Evolutionary conservation across 2,797 vertebrate genomes (phyloP).

Genomic region (Hoplostethus mediterraneus): DNA sequence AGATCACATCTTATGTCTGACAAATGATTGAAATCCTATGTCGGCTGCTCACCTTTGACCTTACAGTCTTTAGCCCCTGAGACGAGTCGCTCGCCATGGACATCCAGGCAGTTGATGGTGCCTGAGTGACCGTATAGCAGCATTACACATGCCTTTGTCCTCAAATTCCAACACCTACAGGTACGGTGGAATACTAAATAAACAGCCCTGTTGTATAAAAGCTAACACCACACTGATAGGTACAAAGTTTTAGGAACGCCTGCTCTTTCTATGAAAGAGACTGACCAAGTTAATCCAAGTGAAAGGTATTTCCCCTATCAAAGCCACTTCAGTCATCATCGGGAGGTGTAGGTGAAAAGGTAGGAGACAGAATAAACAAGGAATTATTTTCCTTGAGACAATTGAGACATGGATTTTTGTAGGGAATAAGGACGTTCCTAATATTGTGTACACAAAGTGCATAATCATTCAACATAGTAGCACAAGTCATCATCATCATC

Average conservation of each 20-base stretch:
- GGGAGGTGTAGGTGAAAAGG: too few relatives aligned
- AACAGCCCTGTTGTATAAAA: constrained; percentile 6
- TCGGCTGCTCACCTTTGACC: constrained; percentile 86
- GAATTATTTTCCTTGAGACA: too few relatives aligned
- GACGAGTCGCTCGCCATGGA: constrained; percentile 80
- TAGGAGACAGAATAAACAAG: too few relatives aligned
- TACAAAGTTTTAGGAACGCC: background rate
- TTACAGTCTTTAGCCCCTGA: constrained; percentile 89
- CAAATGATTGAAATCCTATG: background rate
- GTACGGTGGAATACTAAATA: background rate
- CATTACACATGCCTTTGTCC: constrained; percentile 81
- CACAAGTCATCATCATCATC: too few relatives aligned
- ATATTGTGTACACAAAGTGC: too few relatives aligned
- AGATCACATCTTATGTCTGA: background rate
- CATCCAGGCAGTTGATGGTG: constrained; percentile 87
- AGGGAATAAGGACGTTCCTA: too few relatives aligned
- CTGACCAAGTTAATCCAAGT: background rate
- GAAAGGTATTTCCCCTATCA: too few relatives aligned
- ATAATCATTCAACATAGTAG: too few relatives aligned
- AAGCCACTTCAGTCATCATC: too few relatives aligned
- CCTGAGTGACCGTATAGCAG: constrained; percentile 85
- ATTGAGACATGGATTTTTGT: too few relatives aligned
- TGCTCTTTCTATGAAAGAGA: background rate
- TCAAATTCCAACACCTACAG: constrained; percentile 89
- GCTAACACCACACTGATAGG: background rate